These are phyloP conservation scores for Rotaria socialis DNA, from an alignment of 2,888 invertebrate genomes.

Conservation along the genomic window DNA sequence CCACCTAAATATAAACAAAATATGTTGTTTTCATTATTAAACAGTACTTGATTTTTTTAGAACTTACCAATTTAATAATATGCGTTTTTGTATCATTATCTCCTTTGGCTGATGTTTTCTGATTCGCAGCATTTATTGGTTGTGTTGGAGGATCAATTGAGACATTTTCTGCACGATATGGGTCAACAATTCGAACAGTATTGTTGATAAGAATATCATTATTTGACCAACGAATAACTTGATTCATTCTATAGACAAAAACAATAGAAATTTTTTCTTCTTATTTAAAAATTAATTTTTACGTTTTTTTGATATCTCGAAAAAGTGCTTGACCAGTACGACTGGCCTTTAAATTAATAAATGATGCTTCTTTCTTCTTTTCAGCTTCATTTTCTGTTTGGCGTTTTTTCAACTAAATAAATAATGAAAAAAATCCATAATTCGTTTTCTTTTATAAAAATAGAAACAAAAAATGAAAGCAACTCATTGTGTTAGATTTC, in stretches of 20 bases:
- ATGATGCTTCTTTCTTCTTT: constrained; percentile 19
- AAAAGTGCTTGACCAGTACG: background rate
- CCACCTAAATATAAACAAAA: background rate
- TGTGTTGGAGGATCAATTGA: background rate
- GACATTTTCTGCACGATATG: constrained; percentile 7
- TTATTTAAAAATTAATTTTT: background rate
- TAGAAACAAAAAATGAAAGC: no score
- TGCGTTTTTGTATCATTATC: constrained; percentile 21
- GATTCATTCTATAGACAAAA: background rate
- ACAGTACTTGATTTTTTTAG: background rate
- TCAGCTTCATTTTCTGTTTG: background rate
- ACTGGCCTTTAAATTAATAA: constrained; percentile 17
- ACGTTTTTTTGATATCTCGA: constrained; percentile 29
- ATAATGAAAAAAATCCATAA: background rate
- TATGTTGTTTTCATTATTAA: background rate
- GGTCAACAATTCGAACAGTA: constrained; percentile 29
- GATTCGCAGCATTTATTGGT: background rate
- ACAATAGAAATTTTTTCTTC: background rate
- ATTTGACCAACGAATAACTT: constrained; percentile 11
- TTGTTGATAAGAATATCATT: constrained; percentile 32
- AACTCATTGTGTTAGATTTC: no score
- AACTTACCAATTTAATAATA: constrained; percentile 28
- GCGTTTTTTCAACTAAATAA: background rate
- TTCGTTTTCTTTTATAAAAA: background rate
- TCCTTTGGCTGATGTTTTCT: background rate